phyloP scores from a whole-genome alignment of 2,888 invertebrate species.

The Drosophila anomalata region DNA sequence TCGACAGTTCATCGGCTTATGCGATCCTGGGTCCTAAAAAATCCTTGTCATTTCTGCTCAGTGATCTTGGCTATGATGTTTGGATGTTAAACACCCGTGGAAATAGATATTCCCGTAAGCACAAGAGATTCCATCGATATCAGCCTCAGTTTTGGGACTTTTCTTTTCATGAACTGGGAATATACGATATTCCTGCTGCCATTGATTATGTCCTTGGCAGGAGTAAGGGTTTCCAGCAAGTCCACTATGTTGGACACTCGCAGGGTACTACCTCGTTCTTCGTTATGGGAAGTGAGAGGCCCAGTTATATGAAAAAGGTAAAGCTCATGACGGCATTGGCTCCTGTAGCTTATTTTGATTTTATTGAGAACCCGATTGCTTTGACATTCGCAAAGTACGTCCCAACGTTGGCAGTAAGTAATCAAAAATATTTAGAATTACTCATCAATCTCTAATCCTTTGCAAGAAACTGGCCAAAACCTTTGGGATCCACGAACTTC shows the following conservation, averaged over 20 bases:
- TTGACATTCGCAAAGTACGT: background rate
- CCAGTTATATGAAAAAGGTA: constrained; percentile 85
- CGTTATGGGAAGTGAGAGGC: constrained; percentile 83
- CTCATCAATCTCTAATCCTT: background rate
- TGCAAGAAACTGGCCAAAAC: constrained; percentile 18
- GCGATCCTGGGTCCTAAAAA: constrained; percentile 87
- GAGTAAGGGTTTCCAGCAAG: constrained; percentile 83
- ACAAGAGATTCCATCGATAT: constrained; percentile 85
- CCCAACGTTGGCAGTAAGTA: constrained; percentile 14
- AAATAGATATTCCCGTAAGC: constrained; percentile 86
- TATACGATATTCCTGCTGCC: constrained; percentile 88
- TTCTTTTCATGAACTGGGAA: constrained; percentile 89
- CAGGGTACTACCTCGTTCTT: constrained; percentile 85
- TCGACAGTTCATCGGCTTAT: constrained; percentile 89
- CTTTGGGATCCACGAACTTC: constrained; percentile 55
- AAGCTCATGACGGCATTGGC: constrained; percentile 85
- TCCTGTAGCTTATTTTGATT: constrained; percentile 85
- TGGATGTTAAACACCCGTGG: constrained; percentile 89
- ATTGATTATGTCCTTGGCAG: constrained; percentile 86
- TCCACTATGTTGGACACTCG: constrained; percentile 88
- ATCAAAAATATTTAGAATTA: background rate
- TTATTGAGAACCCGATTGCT: constrained; percentile 68
- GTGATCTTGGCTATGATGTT: constrained; percentile 85
- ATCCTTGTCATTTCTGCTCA: constrained; percentile 86
- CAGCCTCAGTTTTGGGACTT: constrained; percentile 85